Evolutionary conservation across 1,140 invertebrate genomes (phyloP).

Genomic region (Diabrotica virgifera): DNA sequence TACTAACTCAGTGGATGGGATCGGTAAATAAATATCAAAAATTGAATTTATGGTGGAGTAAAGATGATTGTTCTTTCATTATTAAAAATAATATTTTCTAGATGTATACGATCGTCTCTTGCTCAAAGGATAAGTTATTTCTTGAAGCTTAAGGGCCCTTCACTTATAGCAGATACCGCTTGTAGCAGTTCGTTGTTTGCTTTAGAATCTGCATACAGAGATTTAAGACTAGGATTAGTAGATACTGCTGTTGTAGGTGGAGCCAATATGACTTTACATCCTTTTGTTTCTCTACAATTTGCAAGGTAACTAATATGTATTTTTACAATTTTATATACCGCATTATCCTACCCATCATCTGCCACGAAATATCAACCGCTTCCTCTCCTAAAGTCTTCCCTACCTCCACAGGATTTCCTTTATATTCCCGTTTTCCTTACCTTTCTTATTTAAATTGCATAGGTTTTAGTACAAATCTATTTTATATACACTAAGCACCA

Average conservation of each 20-base stretch:
- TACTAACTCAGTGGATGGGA: no score
- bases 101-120: slow-evolving; percentile 86
- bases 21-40: no score
- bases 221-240: slow-evolving; percentile 73
- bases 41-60: no score
- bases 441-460: no score
- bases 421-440: no score
- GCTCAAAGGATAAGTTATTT: slow-evolving; percentile 84
- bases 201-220: slow-evolving; percentile 75
- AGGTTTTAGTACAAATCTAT: no score
- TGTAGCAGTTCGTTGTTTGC: slow-evolving; percentile 88
- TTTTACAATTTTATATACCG: not conserved
- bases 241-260: slow-evolving; percentile 87
- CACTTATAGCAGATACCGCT: slow-evolving; percentile 81
- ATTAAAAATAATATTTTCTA: slow-evolving; percentile 35
- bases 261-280: slow-evolving; percentile 79
- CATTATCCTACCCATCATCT: no score
- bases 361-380: no score
- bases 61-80: no score
- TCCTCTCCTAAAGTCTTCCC: no score
- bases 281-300: slow-evolving; percentile 82
- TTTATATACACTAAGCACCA: no score
- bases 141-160: slow-evolving; percentile 70
- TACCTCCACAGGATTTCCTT: no score
- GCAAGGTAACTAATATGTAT: slow-evolving; percentile 49